Percentiles rank a stretch among this genome's conserved stretches.
These are phyloP conservation scores for Watersipora subatra DNA, from an alignment of 1,140 invertebrate species.

Conservation along the genomic window DNA sequence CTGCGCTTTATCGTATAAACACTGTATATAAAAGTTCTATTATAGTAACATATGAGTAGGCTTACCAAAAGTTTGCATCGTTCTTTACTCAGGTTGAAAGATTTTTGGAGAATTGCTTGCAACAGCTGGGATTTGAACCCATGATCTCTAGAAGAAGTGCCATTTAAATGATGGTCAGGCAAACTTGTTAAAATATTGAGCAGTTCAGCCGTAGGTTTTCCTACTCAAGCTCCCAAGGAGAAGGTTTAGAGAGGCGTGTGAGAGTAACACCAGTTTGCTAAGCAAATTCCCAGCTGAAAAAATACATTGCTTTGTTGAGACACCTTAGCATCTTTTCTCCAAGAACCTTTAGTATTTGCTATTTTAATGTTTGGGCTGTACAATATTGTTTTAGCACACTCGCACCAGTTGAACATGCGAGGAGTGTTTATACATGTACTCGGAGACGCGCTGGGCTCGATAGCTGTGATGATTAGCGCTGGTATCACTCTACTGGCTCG, in stretches of 20 bases:
- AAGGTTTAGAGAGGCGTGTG: not conserved
- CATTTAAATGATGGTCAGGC: no score
- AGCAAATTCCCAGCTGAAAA: not conserved
- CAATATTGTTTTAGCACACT: not conserved
- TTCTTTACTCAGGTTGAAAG: no score
- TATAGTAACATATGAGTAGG: no score
- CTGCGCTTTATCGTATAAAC: no score
- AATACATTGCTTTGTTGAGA: not conserved
- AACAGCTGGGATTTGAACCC: no score
- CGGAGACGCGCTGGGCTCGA: constrained; percentile 75
- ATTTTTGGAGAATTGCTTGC: no score
- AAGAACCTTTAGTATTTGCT: not conserved
- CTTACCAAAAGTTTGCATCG: no score
- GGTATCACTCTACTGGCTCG: constrained; percentile 59
- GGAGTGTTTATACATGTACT: constrained; percentile 91
- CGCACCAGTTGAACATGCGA: constrained; percentile 69
- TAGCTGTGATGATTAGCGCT: constrained; percentile 72
- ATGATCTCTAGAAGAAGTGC: no score
- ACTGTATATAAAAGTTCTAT: no score
- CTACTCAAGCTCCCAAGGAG: not conserved
- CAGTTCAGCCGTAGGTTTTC: not conserved
- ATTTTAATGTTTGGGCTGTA: not conserved
- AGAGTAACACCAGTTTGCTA: no score
- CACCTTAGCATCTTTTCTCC: not conserved
- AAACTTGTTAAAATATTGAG: no score